These are phyloP conservation scores for Hipposideros larvatus DNA, from an alignment of 2,797 vertebrate species.

Conservation along the genomic window DNA sequence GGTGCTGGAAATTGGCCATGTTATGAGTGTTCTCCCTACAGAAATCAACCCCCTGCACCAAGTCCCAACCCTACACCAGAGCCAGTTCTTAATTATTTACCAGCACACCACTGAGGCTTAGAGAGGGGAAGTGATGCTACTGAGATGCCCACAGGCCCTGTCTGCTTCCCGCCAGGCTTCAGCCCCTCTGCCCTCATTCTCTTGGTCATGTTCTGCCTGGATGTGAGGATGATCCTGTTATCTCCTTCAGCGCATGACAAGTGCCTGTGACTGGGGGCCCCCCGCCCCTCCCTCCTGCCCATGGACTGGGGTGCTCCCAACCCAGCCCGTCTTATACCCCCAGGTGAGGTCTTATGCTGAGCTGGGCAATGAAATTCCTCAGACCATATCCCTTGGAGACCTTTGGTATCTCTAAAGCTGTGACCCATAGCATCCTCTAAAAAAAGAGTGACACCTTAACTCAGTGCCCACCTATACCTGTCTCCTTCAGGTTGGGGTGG, in stretches of 20 bases:
- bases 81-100: rapidly evolving
- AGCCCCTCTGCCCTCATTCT: neutral
- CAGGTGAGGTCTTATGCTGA: neutral
- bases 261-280: neutral
- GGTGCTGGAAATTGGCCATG: neutral
- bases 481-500: neutral
- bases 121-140: too few relatives aligned
- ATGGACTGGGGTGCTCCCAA: neutral
- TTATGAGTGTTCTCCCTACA: neutral
- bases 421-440: neutral
- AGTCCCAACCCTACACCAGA: neutral
- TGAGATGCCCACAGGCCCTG: rapidly evolving
- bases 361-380: neutral
- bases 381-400: rapidly evolving
- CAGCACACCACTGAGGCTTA: neutral
- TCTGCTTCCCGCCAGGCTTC: neutral
- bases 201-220: neutral
- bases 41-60: neutral
- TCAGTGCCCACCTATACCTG: neutral
- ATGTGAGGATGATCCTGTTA: constrained; percentile 53
- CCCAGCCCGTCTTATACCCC: too few relatives aligned
- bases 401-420: neutral
- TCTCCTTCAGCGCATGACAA: neutral
- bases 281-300: neutral
- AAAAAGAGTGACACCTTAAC: neutral